Evolutionary conservation across 2,113 vertebrate genomes (phyloP), one percentile per base, ranked within the genome.

Genomic region (Grantiella picta): DNA sequence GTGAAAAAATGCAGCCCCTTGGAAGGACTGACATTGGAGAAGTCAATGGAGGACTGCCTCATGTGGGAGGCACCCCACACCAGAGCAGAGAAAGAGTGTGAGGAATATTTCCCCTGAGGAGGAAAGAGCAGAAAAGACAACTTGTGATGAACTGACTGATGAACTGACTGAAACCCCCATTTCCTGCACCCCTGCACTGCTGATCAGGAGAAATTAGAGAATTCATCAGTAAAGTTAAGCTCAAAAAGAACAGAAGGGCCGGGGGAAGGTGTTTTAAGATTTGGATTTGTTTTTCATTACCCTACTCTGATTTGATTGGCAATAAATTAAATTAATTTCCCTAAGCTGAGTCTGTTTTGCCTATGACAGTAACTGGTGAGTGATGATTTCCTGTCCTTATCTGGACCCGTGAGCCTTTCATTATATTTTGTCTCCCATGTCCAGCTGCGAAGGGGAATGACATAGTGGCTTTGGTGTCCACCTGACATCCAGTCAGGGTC

Each of bases 161-260:
- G 13, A 66, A n/a, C 28, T 38, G 52, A 49, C 25, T 49, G 22
- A 31, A 49, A 19, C 2, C 2, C 18, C 5, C 21, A 49, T 63
- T 77, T 61, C 49, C 54, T 18, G 4, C 4, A 10, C 4, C 10
- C 14, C 18, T 82, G 63, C 25, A 16, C 25, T 54, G 24, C 25
- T 54, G 54, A 5, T 61, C 40, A 63, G n/a, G 57, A 69, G 17
- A 29, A 68, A 38, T 24, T 9, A 45, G 24, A 61, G 20, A 47
- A 42, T 49, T 42, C 22, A 42, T 49, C 8, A 29, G 15, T 65
- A 24, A 54, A 76, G 7, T 61, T 54, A 61, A 76, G 7, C 7
- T 21, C 21, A 47, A 60, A 61, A 86, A 38, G 38, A 61, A 61
- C 0, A 0, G 11, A 42, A 40, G 24, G 11, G 17, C 68, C 0